Evolutionary conservation across 35 echinoderm and acorn worm species (phyloP).

Genomic region (Strongylocentrotus purpuratus): DNA sequence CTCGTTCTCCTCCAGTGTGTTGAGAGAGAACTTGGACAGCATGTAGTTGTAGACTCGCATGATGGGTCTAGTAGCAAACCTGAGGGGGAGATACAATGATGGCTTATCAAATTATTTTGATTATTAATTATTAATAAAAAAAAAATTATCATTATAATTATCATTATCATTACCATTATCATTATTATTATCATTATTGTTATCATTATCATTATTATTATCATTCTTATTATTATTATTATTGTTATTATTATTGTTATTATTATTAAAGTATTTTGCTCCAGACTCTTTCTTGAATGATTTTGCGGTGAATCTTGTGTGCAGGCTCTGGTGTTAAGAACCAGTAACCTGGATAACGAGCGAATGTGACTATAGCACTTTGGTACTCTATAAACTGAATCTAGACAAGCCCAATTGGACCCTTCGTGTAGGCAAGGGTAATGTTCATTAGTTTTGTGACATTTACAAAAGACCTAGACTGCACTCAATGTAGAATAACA

Average conservation of each 20-base stretch:
- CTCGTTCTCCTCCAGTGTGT: slow-evolving; percentile 73
- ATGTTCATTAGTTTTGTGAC: too few relatives aligned
- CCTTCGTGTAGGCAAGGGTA: too few relatives aligned
- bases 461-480: not conserved
- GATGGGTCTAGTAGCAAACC: slow-evolving; percentile 60
- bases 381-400: too few relatives aligned
- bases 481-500: not conserved
- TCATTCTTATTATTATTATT: not conserved
- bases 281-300: too few relatives aligned
- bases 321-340: too few relatives aligned
- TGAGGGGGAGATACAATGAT: not conserved
- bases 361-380: too few relatives aligned
- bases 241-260: not conserved
- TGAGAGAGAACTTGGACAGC: slow-evolving; percentile 59
- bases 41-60: slow-evolving; percentile 70
- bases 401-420: too few relatives aligned
- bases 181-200: not conserved
- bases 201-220: not conserved
- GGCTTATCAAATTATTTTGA: not conserved
- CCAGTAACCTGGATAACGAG: too few relatives aligned
- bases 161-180: not conserved
- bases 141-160: not conserved
- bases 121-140: not conserved
- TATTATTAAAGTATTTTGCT: not conserved
- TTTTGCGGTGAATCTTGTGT: too few relatives aligned